Percentiles rank a stretch among this genome's conserved stretches.
phyloP scores from a whole-genome alignment of 2,113 vertebrate genomes.

The Bambusicola thoracicus region DNA sequence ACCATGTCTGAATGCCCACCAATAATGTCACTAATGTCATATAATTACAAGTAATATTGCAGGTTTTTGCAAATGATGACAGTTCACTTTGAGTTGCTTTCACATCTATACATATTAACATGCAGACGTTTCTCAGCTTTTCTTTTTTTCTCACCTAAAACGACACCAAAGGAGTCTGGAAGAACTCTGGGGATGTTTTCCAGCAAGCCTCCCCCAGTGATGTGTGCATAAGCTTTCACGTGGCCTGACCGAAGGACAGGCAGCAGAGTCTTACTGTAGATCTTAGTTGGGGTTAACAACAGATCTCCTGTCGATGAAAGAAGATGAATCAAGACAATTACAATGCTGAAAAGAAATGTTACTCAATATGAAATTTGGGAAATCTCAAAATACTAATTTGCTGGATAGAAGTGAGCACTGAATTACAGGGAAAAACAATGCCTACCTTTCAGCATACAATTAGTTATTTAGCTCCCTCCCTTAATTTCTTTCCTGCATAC shows the following conservation, averaged over 20 bases:
- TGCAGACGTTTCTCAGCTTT: not conserved
- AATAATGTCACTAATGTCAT: not conserved
- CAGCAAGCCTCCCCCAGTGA: constrained; percentile 94
- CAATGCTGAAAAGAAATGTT: not conserved
- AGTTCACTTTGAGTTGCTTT: not conserved
- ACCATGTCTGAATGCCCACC: not conserved
- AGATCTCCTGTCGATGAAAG: constrained; percentile 81
- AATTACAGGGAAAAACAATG: not conserved
- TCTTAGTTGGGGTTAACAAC: constrained; percentile 91
- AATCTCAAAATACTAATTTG: not conserved
- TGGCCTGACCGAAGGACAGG: constrained; percentile 86
- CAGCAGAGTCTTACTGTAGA: constrained; percentile 90
- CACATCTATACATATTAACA: not conserved
- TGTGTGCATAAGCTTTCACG: constrained; percentile 92
- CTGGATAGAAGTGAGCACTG: not conserved
- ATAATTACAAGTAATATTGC: not conserved
- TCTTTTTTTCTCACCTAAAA: constrained; percentile 83
- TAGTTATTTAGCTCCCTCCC: not conserved
- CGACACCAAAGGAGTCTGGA: constrained; percentile 81
- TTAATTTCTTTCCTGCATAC: not conserved
- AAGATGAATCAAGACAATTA: not conserved
- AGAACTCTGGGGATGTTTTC: constrained; percentile 96
- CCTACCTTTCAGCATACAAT: not conserved
- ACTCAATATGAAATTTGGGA: not conserved
- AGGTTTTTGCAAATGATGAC: not conserved